phyloP scores from a whole-genome alignment of 2,797 vertebrate species.

The Rhabdomys pumilio region DNA sequence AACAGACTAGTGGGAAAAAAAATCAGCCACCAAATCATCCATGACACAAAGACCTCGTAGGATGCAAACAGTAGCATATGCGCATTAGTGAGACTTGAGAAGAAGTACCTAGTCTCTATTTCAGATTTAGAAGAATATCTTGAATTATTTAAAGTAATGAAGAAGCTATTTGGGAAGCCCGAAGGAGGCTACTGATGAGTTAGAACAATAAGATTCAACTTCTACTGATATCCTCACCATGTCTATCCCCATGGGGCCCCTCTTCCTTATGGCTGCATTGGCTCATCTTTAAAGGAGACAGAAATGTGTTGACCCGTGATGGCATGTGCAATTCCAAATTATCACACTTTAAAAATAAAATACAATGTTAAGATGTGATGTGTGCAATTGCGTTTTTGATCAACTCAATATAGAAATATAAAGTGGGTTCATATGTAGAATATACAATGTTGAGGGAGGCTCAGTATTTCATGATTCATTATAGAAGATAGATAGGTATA shows the following conservation, averaged over 20 bases:
- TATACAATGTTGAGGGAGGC: background rate
- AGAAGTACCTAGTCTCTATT: background rate
- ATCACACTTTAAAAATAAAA: background rate
- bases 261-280: too few relatives aligned
- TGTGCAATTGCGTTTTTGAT: background rate
- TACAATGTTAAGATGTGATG: conserved; percentile 1
- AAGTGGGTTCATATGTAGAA: background rate
- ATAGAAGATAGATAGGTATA: background rate
- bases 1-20: background rate
- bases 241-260: too few relatives aligned
- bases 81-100: background rate
- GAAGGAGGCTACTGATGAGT: background rate
- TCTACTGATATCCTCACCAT: background rate
- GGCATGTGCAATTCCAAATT: background rate
- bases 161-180: background rate
- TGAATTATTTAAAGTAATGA: background rate
- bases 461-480: background rate
- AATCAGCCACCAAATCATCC: background rate
- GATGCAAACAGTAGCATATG: background rate
- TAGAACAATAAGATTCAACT: background rate
- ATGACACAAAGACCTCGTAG: background rate
- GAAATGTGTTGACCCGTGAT: background rate
- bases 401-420: background rate
- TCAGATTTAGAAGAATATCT: background rate
- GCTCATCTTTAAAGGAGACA: background rate